A percentile compares a stretch with the other conserved stretches of the same genome.
These are phyloP conservation scores for Pseudocheirus occidentalis DNA, from an alignment of 2,797 vertebrate species.

Conservation along the genomic window DNA sequence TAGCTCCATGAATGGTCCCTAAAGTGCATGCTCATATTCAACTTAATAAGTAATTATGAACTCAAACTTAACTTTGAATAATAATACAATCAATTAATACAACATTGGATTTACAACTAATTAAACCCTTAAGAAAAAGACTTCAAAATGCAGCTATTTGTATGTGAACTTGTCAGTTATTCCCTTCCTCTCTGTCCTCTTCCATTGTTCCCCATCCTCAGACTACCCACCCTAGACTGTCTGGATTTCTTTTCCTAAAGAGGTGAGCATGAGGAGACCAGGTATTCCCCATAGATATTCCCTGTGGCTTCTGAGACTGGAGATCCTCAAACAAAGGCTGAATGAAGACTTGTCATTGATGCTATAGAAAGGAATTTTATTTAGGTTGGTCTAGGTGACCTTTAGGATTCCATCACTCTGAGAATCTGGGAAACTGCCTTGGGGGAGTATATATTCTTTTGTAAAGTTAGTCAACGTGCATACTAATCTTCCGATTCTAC, in stretches of 20 bases:
- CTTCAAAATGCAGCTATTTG: not conserved
- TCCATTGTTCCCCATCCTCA: not conserved
- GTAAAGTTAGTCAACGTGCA: not conserved
- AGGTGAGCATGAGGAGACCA: not conserved
- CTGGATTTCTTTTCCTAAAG: not conserved
- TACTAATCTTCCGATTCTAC: not conserved
- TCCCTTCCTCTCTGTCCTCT: not conserved
- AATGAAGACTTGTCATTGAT: not conserved
- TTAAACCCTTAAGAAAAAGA: constrained; percentile 9
- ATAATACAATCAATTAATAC: not conserved
- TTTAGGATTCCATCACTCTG: not conserved
- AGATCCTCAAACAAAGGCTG: not conserved
- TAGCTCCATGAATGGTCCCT: not conserved
- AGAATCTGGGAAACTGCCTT: not conserved
- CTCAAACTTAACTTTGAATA: not conserved
- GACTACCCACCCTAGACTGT: not conserved
- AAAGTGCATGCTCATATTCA: not conserved
- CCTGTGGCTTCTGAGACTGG: not conserved
- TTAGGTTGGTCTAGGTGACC: not conserved
- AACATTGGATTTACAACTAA: not conserved
- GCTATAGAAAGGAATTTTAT: not conserved
- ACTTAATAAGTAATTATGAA: not conserved
- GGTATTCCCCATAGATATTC: not conserved
- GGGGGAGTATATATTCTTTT: not conserved
- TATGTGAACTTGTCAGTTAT: not conserved